Percentiles rank a stretch among this genome's conserved stretches.
Evolutionary conservation across 2,888 invertebrate species (phyloP).

Genomic region (Onchidella celtica): DNA sequence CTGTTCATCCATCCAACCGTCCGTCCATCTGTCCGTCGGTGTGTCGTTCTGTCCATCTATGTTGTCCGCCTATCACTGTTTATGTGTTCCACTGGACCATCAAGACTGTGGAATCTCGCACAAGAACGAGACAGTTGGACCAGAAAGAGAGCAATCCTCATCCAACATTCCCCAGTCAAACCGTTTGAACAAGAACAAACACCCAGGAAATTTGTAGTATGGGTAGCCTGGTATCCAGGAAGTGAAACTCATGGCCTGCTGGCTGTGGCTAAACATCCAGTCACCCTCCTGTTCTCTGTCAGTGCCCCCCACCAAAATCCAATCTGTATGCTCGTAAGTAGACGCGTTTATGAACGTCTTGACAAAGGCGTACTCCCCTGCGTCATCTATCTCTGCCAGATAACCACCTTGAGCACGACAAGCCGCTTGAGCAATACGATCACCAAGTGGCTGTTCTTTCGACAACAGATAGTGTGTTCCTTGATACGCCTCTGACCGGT

Average conservation of each 20-base stretch:
- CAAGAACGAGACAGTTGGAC: not conserved
- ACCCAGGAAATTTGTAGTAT: not conserved
- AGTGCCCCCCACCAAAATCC: not conserved
- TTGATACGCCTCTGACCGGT: no score
- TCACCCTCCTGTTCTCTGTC: not conserved
- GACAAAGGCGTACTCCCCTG: not conserved
- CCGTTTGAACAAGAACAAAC: not conserved
- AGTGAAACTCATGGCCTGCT: not conserved
- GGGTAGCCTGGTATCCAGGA: not conserved
- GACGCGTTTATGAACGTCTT: not conserved
- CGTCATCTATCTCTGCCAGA: not conserved
- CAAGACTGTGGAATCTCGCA: not conserved
- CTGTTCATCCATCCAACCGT: no score
- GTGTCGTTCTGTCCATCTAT: no score
- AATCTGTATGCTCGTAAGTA: not conserved
- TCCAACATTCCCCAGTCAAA: not conserved
- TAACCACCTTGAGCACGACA: not conserved
- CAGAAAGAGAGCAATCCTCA: not conserved
- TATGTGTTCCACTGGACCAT: no score
- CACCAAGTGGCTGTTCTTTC: not conserved
- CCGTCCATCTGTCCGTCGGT: no score
- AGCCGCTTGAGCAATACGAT: not conserved
- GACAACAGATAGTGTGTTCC: not conserved
- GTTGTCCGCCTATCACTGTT: no score
- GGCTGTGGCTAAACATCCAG: not conserved